These are phyloP conservation scores for Strigamia crassipes DNA, from an alignment of 2,888 invertebrate species.

Conservation along the genomic window DNA sequence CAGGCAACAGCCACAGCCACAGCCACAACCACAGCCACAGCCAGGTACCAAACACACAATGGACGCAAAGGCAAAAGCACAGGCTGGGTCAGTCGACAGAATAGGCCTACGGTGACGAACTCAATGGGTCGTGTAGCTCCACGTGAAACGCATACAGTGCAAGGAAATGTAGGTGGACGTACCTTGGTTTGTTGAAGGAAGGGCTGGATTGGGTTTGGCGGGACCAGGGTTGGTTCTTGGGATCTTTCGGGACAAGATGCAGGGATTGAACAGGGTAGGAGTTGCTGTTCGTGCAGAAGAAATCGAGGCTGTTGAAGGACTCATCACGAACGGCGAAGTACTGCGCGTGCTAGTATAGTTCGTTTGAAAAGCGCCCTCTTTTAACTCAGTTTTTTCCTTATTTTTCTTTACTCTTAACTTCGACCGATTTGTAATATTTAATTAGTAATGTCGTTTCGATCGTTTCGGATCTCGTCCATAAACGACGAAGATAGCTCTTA, in stretches of 20 bases:
- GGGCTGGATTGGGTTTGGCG: constrained; percentile 51
- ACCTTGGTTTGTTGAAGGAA: constrained; percentile 51
- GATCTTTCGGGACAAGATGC: constrained; percentile 50
- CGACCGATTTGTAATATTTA: not conserved
- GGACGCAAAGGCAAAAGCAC: constrained; percentile 44
- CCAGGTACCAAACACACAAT: constrained; percentile 46
- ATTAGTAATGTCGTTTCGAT: not conserved
- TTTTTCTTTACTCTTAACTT: not conserved
- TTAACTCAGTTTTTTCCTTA: not conserved
- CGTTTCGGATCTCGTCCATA: not conserved
- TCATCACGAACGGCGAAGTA: not conserved
- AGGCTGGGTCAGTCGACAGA: constrained; percentile 48
- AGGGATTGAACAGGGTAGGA: constrained; percentile 49
- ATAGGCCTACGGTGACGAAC: constrained; percentile 48
- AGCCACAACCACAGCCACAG: constrained; percentile 18
- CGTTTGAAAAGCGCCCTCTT: constrained; percentile 13
- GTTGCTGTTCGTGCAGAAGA: constrained; percentile 47
- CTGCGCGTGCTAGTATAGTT: constrained; percentile 33
- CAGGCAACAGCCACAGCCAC: constrained; percentile 38
- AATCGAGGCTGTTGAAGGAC: constrained; percentile 45
- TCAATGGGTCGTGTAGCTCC: constrained; percentile 43
- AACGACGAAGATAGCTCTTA: not conserved
- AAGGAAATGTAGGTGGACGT: constrained; percentile 50
- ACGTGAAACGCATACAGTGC: constrained; percentile 50
- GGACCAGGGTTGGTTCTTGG: constrained; percentile 50